Evolutionary conservation across 2,113 vertebrate genomes (phyloP), one percentile per base, ranked within the genome.

Genomic region (Calidris pygmaea): DNA sequence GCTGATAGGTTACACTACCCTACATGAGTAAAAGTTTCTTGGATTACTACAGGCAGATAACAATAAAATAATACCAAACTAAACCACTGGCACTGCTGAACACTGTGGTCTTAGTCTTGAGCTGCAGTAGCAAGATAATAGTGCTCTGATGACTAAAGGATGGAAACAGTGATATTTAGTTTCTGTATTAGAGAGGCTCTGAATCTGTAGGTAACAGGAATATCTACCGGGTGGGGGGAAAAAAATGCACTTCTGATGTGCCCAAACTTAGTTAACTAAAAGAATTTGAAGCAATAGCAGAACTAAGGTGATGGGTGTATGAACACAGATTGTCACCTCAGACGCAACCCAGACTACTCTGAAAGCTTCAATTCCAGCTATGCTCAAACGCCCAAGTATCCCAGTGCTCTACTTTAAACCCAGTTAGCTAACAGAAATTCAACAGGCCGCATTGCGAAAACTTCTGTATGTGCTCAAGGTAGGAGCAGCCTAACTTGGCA

Each of bases 141-240:
- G 7, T 65, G 23, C 15, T 76, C 18, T 53, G 53, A 60, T 23
- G 35, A 59, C 18, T 56, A 32, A 86, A 60, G 27, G 17, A 62
- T 14, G 5, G 32, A 82, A 85, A 85, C 23, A 53, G 41, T 30
- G 7, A 35, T 24, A 13, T 39, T 53, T 70, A 70, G 34, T 21
- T 12, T 50, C 12, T 65, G 10, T n/a, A 55, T 59, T 56, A 79
- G 8, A 53, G 48, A 52, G 48, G 43, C 14, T 81, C 20, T 58
- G 32, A 71, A 55, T n/a, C 24, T 48, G 14, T 18, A 45, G 1
- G 0, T 32, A 55, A 50, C 14, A 56, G 23, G 35, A 76, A 18
- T 43, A 70, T 15, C 20, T 81, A 50, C 21, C 0, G 0, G 17
- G 7, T 7, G 6, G 8, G 20, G 12, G 9, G 1, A 2, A 34